phyloP scores from a whole-genome alignment of 2,888 invertebrate species.

The Melanophora roralis region DNA sequence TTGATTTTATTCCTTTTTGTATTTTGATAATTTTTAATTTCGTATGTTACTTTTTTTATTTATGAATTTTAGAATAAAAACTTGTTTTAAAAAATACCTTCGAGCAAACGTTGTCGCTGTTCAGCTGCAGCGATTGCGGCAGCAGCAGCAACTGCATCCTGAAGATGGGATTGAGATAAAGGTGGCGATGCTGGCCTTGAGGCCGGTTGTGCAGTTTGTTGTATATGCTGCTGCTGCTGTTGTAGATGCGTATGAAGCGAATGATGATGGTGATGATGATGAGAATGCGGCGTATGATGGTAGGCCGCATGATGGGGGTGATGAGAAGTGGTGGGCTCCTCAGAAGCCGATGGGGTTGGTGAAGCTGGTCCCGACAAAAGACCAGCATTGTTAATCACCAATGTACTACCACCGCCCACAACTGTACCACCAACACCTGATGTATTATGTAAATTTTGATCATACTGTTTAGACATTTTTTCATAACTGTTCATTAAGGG shows the following conservation, averaged over 20 bases:
- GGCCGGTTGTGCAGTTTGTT: conserved; percentile 60
- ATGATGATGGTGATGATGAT: conserved; percentile 64
- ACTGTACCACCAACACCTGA: conserved; percentile 58
- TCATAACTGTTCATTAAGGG: conserved; percentile 76
- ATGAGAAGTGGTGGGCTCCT: conserved; percentile 68
- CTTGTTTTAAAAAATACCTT: conserved; percentile 74
- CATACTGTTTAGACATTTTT: conserved; percentile 74
- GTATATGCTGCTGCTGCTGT: conserved; percentile 67
- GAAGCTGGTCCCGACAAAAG: conserved; percentile 72
- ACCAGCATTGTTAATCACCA: conserved; percentile 58
- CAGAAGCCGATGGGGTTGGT: conserved; percentile 72
- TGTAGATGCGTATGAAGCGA: conserved; percentile 63
- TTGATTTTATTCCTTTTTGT: conserved; percentile 60
- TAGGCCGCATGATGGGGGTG: conserved; percentile 63
- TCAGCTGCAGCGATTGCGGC: conserved; percentile 72
- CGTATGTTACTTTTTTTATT: conserved; percentile 61
- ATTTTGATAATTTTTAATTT: conserved; percentile 34
- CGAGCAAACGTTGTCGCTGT: conserved; percentile 77
- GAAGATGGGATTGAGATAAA: conserved; percentile 64
- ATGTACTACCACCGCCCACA: conserved; percentile 58
- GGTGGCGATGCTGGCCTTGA: conserved; percentile 63
- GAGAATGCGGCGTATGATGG: conserved; percentile 61
- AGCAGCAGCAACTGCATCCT: conserved; percentile 70
- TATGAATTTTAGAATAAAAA: conserved; percentile 52
- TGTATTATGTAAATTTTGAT: conserved; percentile 70